Conservation (phyloP, 2,888 invertebrate species). For the Ariolimax columbianus region DNA sequence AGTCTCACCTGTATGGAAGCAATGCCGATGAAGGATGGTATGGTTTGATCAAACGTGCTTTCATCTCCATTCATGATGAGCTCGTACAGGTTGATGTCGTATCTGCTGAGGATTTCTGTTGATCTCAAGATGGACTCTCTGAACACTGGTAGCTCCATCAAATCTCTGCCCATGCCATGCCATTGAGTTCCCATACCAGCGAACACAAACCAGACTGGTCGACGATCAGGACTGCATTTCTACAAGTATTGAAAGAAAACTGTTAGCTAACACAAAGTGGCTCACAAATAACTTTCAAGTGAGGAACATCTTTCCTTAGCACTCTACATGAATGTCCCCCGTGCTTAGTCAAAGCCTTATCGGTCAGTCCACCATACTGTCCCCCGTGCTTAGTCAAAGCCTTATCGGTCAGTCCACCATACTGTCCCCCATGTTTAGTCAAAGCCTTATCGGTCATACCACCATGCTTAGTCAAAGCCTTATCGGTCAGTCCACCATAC, state of each 20-base stretch:
- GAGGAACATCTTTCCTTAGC: too few species aligned
- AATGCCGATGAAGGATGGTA: slow-evolving; percentile 94
- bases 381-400: too few species aligned
- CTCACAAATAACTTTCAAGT: too few species aligned
- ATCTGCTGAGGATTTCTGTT: slow-evolving; percentile 87
- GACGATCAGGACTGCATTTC: slow-evolving; percentile 80
- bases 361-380: too few species aligned
- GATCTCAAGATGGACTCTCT: slow-evolving; percentile 87
- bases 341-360: too few species aligned
- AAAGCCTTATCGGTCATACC: too few species aligned
- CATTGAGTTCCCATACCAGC: slow-evolving; percentile 99
- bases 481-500: too few species aligned
- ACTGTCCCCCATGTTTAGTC: too few species aligned
- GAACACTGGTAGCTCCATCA: slow-evolving; percentile 91
- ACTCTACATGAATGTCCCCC: too few species aligned
- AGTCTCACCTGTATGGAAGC: slow-evolving; percentile 94
- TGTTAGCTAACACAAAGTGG: neutral
- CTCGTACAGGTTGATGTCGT: slow-evolving; percentile 90
- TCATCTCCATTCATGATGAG: slow-evolving; percentile 88
- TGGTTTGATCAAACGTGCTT: slow-evolving; percentile 88
- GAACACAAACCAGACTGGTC: slow-evolving; percentile 96
- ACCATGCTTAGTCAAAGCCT: too few species aligned
- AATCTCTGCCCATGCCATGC: slow-evolving; percentile 94
- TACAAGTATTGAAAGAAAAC: neutral
- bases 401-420: too few species aligned